phyloP scores from a whole-genome alignment of 2,113 vertebrate genomes.

The Anguilla japonica region DNA sequence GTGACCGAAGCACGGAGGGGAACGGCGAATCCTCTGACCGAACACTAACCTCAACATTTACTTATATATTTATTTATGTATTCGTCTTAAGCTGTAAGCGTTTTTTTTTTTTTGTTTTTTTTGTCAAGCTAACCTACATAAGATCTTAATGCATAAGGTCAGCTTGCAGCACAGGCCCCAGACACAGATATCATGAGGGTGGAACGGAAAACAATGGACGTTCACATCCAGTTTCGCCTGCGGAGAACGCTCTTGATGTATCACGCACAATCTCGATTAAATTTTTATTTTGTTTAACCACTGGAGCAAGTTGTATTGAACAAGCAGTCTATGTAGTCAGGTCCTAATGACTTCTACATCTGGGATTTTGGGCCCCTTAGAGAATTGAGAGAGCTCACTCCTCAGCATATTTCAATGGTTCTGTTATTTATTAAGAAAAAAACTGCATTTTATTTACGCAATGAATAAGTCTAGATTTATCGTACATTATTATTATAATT shows the following conservation, averaged over 20 bases:
- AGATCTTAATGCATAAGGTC: slow-evolving; percentile 44
- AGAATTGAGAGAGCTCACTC: not conserved
- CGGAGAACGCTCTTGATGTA: not conserved
- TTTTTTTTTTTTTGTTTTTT: slow-evolving; percentile 43
- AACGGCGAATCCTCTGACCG: slow-evolving; percentile 65
- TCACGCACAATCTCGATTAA: not conserved
- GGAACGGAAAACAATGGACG: slow-evolving; percentile 49
- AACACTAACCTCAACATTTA: slow-evolving; percentile 67
- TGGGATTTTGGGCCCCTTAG: not conserved
- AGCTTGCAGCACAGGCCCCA: slow-evolving; percentile 23
- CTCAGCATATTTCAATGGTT: not conserved
- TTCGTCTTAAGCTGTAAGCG: slow-evolving; percentile 54
- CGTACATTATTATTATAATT: no score
- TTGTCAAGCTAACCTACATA: slow-evolving; percentile 65
- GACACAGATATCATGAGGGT: slow-evolving; percentile 49
- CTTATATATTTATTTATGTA: slow-evolving; percentile 56
- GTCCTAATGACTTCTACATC: not conserved
- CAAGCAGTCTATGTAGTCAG: not conserved
- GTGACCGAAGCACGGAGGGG: slow-evolving; percentile 39
- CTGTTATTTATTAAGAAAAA: not conserved
- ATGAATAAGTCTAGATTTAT: no score
- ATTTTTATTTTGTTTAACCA: not conserved
- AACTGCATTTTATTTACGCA: not conserved
- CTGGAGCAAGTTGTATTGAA: not conserved
- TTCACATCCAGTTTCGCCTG: slow-evolving; percentile 11